Evolutionary conservation across 2,888 invertebrate species (phyloP), one percentile per base, ranked within the genome.

Genomic region (Drosophila multiciliata): DNA sequence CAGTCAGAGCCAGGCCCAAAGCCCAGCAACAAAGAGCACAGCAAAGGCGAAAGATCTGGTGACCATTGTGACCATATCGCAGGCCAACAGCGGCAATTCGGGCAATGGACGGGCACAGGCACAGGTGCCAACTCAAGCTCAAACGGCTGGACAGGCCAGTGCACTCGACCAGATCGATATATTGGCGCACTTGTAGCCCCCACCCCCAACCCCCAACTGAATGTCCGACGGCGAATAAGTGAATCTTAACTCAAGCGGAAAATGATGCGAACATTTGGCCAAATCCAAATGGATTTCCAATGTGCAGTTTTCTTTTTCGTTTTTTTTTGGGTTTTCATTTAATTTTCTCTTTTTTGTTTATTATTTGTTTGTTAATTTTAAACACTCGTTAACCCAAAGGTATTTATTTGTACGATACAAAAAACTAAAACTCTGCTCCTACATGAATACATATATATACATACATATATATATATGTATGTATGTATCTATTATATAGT

Each of bases 51-150:
- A 93, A 74, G 93, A 93, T 77, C 88, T 93, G 78, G 92, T 93
- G 68, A 93, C 93, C 50, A 93, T 93, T 85, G 93, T 93, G 60
- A 93, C 93, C 62, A 93, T 93, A 75, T 92, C 93, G 40, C 88
- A 91, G 61, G 79, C 78, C 7, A 76, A 70, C 52, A 66, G 49
- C 42, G 64, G 45, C 63, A 53, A 15, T 67, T 33, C 73, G 59
- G 58, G 40, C 26, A 26, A 1, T 12, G 66, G 70, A 52, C 61
- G 59, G 50, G 48, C 38, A 35, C 55, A 58, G 29, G 64, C 63
- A 40, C 75, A 71, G 57, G 73, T 59, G 58, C 54, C 60, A 57
- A 29, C 59, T 33, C 74, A 73, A 54, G 59, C 55, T 32, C 73
- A 73, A 55, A 35, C 60, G 60, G 66, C 65, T 40, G 68, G 79